A percentile compares a stretch with the other conserved stretches of the same genome.
Conservation (phyloP, 1,140 invertebrate genomes). For the Propsilocerus akamusi region DNA sequence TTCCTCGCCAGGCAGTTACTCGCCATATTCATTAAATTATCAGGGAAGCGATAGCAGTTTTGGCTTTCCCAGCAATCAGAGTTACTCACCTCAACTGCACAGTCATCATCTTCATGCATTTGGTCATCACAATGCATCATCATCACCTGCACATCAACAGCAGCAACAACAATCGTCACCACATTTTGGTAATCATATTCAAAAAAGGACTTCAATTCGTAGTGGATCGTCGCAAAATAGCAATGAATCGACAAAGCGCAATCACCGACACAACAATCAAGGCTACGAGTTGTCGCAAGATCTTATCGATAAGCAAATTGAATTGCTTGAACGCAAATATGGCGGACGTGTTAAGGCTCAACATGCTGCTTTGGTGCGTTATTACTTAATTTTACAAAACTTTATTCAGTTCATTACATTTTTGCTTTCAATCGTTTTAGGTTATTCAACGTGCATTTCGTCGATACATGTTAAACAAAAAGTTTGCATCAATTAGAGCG, state of each 20-base stretch:
- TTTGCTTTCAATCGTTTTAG: neutral
- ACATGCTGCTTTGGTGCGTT: conserved; percentile 66
- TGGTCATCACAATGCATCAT: neutral
- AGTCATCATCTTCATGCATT: no score
- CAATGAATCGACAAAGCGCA: neutral
- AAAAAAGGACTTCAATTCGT: neutral
- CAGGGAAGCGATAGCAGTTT: neutral
- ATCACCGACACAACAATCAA: neutral
- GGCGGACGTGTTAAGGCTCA: conserved; percentile 68
- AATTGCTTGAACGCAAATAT: conserved; percentile 88
- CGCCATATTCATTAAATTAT: neutral
- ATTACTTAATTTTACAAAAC: neutral
- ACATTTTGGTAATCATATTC: neutral
- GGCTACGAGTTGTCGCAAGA: conserved; percentile 89
- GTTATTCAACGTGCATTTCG: conserved; percentile 84
- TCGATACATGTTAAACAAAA: conserved; percentile 80
- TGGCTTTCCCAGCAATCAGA: neutral
- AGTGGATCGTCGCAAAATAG: neutral
- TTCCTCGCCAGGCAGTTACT: neutral
- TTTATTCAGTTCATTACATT: no score
- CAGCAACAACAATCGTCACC: no score
- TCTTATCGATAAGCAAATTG: conserved; percentile 86
- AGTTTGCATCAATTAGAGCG: conserved; percentile 81
- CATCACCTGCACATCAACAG: no score
- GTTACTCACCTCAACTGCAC: neutral